Conservation (phyloP, 2,888 invertebrate genomes). For the Caenorhabditis sp. region DNA sequence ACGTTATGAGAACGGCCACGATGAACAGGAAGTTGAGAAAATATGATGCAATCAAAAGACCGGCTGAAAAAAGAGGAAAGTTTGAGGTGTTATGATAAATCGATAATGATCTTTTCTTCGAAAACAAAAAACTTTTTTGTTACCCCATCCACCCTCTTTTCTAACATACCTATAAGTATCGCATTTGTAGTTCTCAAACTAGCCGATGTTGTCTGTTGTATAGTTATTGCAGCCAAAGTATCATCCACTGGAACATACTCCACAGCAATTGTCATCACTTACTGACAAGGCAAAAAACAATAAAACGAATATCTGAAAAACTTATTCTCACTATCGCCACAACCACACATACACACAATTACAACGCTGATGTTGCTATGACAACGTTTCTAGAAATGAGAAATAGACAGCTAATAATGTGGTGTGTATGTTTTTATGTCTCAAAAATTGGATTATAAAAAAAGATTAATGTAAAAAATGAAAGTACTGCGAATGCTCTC, state of each 20-base stretch:
- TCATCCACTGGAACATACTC: slow-evolving; percentile 60
- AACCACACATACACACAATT: neutral
- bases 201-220: slow-evolving; percentile 54
- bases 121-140: too few species aligned
- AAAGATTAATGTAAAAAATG: neutral
- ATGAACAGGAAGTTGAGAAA: slow-evolving; percentile 56
- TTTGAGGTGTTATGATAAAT: too few species aligned
- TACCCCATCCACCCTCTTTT: too few species aligned
- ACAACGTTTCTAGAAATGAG: neutral
- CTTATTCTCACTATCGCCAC: neutral
- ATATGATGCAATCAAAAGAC: slow-evolving; percentile 54
- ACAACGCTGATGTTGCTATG: slow-evolving; percentile 1
- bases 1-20: slow-evolving; percentile 59
- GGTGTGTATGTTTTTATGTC: neutral
- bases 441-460: neutral
- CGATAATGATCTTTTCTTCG: too few species aligned
- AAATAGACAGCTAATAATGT: neutral
- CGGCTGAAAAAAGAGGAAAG: slow-evolving; percentile 29
- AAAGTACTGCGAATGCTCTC: too few species aligned
- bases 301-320: neutral
- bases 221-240: slow-evolving; percentile 59
- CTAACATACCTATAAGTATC: slow-evolving; percentile 43
- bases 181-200: slow-evolving; percentile 52
- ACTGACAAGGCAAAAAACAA: neutral
- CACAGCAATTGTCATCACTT: slow-evolving; percentile 28